These are phyloP conservation scores for Tapirus terrestris DNA, from an alignment of 2,113 vertebrate species.

Conservation along the genomic window DNA sequence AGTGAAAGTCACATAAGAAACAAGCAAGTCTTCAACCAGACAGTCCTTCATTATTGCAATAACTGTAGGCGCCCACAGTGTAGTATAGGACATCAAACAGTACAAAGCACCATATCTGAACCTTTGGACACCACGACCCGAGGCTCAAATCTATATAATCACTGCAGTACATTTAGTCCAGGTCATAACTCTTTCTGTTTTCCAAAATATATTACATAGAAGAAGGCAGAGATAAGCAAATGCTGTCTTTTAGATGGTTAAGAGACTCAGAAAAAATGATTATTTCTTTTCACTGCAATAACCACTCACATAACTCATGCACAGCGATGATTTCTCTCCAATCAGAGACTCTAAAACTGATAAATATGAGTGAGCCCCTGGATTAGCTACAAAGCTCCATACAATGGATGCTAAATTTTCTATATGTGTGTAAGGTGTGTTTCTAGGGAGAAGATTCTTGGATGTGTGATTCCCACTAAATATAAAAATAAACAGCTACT, in stretches of 20 bases:
- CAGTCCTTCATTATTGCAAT: not conserved
- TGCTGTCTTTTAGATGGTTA: not conserved
- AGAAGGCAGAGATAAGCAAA: not conserved
- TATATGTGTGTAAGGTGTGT: not conserved
- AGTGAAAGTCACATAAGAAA: conserved; percentile 7
- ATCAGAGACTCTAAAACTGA: not conserved
- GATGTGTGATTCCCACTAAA: not conserved
- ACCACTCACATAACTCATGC: not conserved
- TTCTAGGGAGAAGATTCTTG: not conserved
- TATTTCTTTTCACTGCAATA: not conserved
- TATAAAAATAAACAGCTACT: not conserved
- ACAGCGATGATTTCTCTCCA: not conserved
- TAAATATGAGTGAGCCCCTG: not conserved
- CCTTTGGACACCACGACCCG: not conserved
- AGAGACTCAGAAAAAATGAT: not conserved
- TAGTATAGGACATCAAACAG: not conserved
- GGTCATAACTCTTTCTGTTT: not conserved
- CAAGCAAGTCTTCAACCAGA: not conserved
- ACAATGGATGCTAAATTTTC: not conserved
- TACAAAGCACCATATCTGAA: not conserved
- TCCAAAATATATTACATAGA: not conserved
- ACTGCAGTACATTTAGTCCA: not conserved
- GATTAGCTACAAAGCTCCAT: not conserved
- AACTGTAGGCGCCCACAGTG: not conserved
- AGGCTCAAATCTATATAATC: not conserved